Evolutionary conservation across 2,797 vertebrate genomes (phyloP).

Genomic region (Gymnodraco acuticeps): DNA sequence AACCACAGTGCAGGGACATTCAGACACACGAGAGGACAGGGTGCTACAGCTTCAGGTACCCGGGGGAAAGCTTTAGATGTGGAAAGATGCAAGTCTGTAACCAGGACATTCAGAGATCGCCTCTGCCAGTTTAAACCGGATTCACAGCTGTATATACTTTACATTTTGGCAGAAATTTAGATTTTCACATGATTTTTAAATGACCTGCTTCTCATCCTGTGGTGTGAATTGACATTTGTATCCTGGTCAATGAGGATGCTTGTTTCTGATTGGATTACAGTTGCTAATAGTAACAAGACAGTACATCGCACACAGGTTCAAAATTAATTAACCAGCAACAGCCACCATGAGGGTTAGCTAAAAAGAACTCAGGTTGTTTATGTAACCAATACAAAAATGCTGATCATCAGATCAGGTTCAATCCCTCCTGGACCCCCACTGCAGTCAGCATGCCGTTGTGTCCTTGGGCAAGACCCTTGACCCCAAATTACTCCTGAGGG

Average conservation of each 20-base stretch:
- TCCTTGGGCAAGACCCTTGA: too few species aligned
- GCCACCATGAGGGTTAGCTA: too few species aligned
- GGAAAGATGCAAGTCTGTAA: constrained; percentile 91
- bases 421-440: too few species aligned
- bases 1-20: constrained; percentile 2
- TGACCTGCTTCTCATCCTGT: neutral
- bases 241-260: neutral
- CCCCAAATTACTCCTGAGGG: too few species aligned
- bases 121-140: neutral
- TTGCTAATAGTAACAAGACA: too few species aligned
- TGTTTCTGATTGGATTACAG: neutral
- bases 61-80: constrained; percentile 34
- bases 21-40: constrained; percentile 15
- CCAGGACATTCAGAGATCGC: neutral
- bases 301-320: too few species aligned
- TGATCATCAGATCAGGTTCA: too few species aligned
- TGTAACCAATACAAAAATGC: too few species aligned
- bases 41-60: constrained; percentile 7
- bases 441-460: too few species aligned
- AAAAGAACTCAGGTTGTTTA: too few species aligned
- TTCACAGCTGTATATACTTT: neutral
- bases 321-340: too few species aligned
- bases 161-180: neutral
- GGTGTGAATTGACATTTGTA: neutral
- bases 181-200: neutral